A percentile compares a stretch with the other conserved stretches of the same genome.
These are phyloP conservation scores for Drosophila lacteicornis DNA, from an alignment of 1,140 invertebrate species.

Conservation along the genomic window DNA sequence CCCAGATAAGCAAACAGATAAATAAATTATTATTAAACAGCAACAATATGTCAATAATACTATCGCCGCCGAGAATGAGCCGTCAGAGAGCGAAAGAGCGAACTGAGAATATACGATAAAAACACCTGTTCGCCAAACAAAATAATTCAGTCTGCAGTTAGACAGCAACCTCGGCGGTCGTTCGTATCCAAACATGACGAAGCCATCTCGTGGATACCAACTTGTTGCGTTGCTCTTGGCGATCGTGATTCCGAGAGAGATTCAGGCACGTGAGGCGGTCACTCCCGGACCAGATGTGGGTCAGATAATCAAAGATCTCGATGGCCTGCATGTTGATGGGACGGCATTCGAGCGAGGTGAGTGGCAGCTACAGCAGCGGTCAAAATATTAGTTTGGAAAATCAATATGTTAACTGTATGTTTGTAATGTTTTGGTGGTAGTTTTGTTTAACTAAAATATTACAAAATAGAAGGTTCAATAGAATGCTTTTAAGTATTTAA, in stretches of 20 bases:
- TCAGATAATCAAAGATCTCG: constrained; percentile 67
- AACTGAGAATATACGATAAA: constrained; percentile 27
- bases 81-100: constrained; percentile 6
- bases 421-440: too few relatives aligned
- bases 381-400: neutral
- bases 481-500: too few relatives aligned
- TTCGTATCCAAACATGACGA: constrained; percentile 1
- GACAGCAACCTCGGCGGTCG: constrained; percentile 26
- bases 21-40: constrained; percentile 27
- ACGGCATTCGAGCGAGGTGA: constrained; percentile 29
- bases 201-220: neutral
- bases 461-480: too few relatives aligned
- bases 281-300: constrained; percentile 61
- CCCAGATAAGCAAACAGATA: constrained; percentile 14
- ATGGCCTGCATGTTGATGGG: constrained; percentile 43
- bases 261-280: constrained; percentile 56
- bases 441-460: too few relatives aligned
- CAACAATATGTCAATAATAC: constrained; percentile 20
- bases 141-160: constrained; percentile 42
- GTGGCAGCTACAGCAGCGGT: neutral
- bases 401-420: neutral
- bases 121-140: constrained; percentile 42
- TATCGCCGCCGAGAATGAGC: constrained; percentile 11
- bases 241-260: constrained; percentile 39
- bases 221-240: constrained; percentile 8